These are phyloP conservation scores for Pseudomugil gertrudae DNA, from an alignment of 2,797 vertebrate species.

Conservation along the genomic window DNA sequence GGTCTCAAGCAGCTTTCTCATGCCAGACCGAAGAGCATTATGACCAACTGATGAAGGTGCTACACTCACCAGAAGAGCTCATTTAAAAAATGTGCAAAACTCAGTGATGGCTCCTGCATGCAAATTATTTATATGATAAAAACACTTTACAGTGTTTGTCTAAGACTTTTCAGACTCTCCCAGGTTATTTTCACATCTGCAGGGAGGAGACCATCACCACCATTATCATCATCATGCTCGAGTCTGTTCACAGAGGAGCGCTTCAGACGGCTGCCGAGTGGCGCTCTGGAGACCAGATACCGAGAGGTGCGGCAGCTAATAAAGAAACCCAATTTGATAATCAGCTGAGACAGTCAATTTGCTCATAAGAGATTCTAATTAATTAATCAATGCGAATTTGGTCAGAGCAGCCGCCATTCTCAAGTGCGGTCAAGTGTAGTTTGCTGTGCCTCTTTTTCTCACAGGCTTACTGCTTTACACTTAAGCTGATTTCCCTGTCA, in stretches of 20 bases:
- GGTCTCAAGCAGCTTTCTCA: slow-evolving; percentile 16
- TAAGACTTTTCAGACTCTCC: neutral
- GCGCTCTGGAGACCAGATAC: slow-evolving; percentile 40
- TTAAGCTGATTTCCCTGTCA: slow-evolving; percentile 70
- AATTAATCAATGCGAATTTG: slow-evolving; percentile 85
- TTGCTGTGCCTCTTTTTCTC: slow-evolving; percentile 58
- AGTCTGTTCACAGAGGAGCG: slow-evolving; percentile 25
- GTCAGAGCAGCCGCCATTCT: slow-evolving; percentile 74
- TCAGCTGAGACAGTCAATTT: slow-evolving; percentile 84
- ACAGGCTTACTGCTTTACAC: slow-evolving; percentile 53
- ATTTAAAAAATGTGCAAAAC: neutral
- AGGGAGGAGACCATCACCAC: neutral
- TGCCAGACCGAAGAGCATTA: neutral
- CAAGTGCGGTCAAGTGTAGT: slow-evolving; percentile 83
- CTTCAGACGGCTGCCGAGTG: slow-evolving; percentile 40
- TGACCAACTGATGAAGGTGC: neutral
- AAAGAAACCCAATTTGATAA: slow-evolving; percentile 84
- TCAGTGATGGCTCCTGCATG: too few relatives aligned
- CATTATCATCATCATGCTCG: slow-evolving; percentile 18
- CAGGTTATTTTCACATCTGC: slow-evolving; percentile 15
- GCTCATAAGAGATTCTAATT: slow-evolving; percentile 85
- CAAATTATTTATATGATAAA: neutral
- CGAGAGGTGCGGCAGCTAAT: slow-evolving; percentile 64
- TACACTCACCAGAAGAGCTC: neutral
- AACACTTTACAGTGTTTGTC: neutral